Base-by-base conservation (phyloP, 2,888 invertebrate species). In the Griposia aprilina region DNA sequence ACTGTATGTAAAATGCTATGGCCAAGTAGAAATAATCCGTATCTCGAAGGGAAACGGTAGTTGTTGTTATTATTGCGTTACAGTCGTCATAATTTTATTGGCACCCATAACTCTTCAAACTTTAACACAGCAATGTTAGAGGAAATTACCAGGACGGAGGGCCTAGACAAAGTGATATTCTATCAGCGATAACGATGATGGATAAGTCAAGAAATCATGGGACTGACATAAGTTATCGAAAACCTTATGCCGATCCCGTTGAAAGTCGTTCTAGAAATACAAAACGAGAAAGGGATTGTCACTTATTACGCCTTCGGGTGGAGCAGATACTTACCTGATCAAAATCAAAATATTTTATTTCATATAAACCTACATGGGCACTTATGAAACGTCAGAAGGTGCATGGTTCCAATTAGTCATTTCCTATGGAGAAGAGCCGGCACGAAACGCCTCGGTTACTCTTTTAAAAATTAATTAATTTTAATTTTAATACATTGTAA, bases 41-140 rank as follows among this genome's bases (percentile, higher is more conserved):
- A 59, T n/a, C 66, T 67, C 13, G 20, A 48, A 66, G 1, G 13
- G 23, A 52, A 50, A 30, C 30, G 26, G 48, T 52, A 23, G 23
- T 68, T 68, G 68, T 68, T 66, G n/a, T 66, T 66, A 45, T 45
- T 68, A 68, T 68, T 30, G 23, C 50, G 30, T 23, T 15, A n/a
- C n/a, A n/a, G n/a, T n/a, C 50, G 30, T 30, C 50, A 30, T 52
- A 68, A 50, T 68, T 68, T 68, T 52, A 70, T 30, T 68, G 50
- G 23, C 10, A 50, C 67, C 48, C 26, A 68, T 68, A 68, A 68
- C 50, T 50, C 68, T 68, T 68, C 50, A 68, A 68, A 68, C 67
- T 67, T 67, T 30, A 50, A 30, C 23, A 67, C 6, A 30, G 50
- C 30, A 30, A 8, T 67, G 20, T 30, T 67, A 30, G 7, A 67